phyloP scores from a whole-genome alignment of 2,113 vertebrate genomes.

The Dunckerocampus dactyliophorus region DNA sequence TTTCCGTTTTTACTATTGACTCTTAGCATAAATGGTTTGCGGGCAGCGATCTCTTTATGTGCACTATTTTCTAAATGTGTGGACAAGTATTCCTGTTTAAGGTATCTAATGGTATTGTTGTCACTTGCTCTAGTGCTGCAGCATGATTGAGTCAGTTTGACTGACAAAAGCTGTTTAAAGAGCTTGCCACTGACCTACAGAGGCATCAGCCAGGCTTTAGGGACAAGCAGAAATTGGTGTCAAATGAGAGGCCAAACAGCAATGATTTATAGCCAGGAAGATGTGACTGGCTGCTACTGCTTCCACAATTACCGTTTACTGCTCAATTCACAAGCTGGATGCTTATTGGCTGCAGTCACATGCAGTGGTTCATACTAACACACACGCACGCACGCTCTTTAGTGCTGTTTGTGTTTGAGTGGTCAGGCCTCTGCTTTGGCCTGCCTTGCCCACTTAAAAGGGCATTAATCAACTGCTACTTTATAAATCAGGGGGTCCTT shows the following conservation, averaged over 20 bases:
- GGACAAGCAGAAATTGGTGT: conserved; percentile 65
- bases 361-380: conserved; percentile 21
- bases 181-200: conserved; percentile 59
- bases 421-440: conserved; percentile 74
- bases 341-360: conserved; percentile 56
- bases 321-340: conserved; percentile 53
- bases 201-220: conserved; percentile 58
- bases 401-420: conserved; percentile 78
- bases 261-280: conserved; percentile 77
- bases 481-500: conserved; percentile 92
- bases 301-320: conserved; percentile 73
- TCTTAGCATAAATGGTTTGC: too few relatives aligned
- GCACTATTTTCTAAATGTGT: too few relatives aligned
- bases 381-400: conserved; percentile 32
- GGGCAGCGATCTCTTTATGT: too few relatives aligned
- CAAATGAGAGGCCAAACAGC: conserved; percentile 64
- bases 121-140: conserved; percentile 23
- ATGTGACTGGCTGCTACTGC: conserved; percentile 73
- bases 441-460: conserved; percentile 93
- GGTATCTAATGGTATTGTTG: conserved; percentile 5
- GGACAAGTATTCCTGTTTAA: conserved; percentile 2
- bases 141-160: conserved; percentile 32
- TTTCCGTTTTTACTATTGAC: too few relatives aligned
- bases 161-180: conserved; percentile 64
- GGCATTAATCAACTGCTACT: conserved; percentile 93